Evolutionary conservation across 2,888 invertebrate genomes (phyloP), one percentile per base, ranked within the genome.

Genomic region (Cephus runcator): DNA sequence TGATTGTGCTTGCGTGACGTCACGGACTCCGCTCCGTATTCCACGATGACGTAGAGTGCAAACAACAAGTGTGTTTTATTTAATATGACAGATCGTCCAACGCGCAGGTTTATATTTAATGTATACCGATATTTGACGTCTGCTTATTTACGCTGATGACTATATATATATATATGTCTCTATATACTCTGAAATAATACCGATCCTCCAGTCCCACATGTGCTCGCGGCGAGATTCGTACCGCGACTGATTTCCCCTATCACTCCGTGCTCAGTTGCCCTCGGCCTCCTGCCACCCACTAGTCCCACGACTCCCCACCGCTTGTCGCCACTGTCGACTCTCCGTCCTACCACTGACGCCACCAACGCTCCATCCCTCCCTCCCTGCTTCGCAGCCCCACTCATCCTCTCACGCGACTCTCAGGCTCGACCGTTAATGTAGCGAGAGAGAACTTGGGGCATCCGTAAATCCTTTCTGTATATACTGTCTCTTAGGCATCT

Each of bases 201-300:
- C 23, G 56, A 56, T 23, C 56, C 56, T 56, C 56, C 56, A 0
- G 23, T 56, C 56, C 56, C 80, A 80, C 84, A 82, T 85, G 85
- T 83, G 83, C 82, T 80, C 87, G 84, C 87, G 86, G 85, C 85
- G 87, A 84, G 84, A 85, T 83, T 88, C 85, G 85, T 87, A 86
- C 87, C 87, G 85, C 88, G 87, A 88, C 87, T 88, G 87, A 86
- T 88, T 87, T 87, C 85, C 86, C 87, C 88, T 87, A 87, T 86
- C 88, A 82, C 84, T 85, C 76, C 81, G 83, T 81, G 78, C 81
- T 83, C 81, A 75, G 82, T 81, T 82, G 83, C 85, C 84, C 34
- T 34, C 71, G 71, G 71, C 31, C 71, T 74, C 33, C 74, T 82
- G 83, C 85, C 85, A 84, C 83, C 84, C 69, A 81, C 79, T 76